phyloP scores from a whole-genome alignment of 1,140 invertebrate genomes.

The Maconellicoccus hirsutus region DNA sequence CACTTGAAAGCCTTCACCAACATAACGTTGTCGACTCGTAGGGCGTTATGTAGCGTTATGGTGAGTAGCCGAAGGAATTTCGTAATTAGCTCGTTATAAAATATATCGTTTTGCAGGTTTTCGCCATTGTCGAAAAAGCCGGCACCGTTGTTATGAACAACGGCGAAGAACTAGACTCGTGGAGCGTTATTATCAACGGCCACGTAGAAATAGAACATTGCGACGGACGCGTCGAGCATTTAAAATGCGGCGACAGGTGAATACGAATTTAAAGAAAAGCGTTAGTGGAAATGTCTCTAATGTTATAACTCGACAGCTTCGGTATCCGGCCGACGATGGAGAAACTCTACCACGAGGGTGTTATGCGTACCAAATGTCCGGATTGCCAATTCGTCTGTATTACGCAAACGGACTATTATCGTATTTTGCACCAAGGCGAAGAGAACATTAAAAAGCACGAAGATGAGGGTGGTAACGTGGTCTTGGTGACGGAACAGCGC shows the following conservation, averaged over 20 bases:
- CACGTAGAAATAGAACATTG: constrained; percentile 83
- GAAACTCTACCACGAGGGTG: constrained; percentile 83
- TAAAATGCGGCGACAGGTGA: constrained; percentile 74
- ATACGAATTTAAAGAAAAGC: no score
- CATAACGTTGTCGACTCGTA: constrained; percentile 79
- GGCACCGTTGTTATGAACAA: constrained; percentile 95
- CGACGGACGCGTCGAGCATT: constrained; percentile 65
- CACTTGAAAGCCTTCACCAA: constrained; percentile 90
- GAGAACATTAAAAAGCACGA: constrained; percentile 79
- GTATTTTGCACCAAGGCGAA: constrained; percentile 61
- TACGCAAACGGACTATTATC: constrained; percentile 90
- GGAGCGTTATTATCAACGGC: constrained; percentile 97
- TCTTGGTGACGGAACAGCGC: constrained; percentile 83
- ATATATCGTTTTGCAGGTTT: constrained; percentile 46
- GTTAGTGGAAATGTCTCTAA: no score
- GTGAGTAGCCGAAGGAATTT: constrained; percentile 34
- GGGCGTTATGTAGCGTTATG: constrained; percentile 86
- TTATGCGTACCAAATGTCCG: constrained; percentile 92
- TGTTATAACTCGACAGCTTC: constrained; percentile 48
- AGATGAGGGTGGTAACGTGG: constrained; percentile 69
- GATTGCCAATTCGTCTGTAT: constrained; percentile 99
- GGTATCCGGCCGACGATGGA: constrained; percentile 94
- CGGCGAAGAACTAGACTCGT: constrained; percentile 97
- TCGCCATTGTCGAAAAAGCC: constrained; percentile 93
- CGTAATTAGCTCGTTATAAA: background rate